These are phyloP conservation scores for Priocnemis perturbator DNA, from an alignment of 2,888 invertebrate species.

Conservation along the genomic window DNA sequence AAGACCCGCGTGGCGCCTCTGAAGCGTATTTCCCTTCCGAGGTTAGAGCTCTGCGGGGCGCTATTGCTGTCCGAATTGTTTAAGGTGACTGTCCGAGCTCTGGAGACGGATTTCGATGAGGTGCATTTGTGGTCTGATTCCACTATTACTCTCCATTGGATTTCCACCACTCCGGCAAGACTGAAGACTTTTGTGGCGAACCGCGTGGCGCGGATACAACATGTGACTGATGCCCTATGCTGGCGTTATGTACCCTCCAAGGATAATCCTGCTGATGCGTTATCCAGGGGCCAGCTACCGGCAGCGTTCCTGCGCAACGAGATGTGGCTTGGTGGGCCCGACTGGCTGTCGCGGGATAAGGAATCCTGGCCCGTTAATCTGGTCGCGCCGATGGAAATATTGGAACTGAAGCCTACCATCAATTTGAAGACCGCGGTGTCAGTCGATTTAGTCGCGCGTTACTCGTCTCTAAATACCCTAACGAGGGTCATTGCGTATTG, in stretches of 20 bases:
- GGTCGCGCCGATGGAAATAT: no score
- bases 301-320: no score
- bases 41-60: conserved; percentile 18
- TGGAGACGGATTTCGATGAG: not conserved
- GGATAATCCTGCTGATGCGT: conserved; percentile 12
- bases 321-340: no score
- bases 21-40: not conserved
- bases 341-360: no score
- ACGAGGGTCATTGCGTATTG: no score
- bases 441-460: no score
- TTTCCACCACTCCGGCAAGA: not conserved
- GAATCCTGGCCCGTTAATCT: no score
- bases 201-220: conserved; percentile 5
- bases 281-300: not conserved
- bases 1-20: conserved; percentile 16
- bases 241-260: conserved; percentile 8
- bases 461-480: no score
- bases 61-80: conserved; percentile 3
- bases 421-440: no score
- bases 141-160: not conserved
- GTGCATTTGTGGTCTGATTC: not conserved
- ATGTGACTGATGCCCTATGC: not conserved
- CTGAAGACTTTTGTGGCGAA: not conserved
- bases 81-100: not conserved
- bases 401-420: no score